Evolutionary conservation across 1,140 invertebrate species (phyloP).

Genomic region (Capitella teleta): DNA sequence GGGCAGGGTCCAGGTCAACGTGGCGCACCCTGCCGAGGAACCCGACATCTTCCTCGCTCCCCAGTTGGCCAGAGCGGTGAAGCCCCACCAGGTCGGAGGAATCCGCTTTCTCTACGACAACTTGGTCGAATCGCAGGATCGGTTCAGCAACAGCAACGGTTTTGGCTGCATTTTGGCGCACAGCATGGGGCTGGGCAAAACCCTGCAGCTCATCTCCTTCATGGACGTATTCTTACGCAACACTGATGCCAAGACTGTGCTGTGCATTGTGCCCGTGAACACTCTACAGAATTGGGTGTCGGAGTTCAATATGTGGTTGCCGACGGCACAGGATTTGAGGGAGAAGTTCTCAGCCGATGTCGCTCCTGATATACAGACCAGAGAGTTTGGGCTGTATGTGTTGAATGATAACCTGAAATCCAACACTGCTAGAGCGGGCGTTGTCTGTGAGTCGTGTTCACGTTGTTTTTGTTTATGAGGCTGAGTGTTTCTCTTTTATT

Average conservation of each 20-base stretch:
- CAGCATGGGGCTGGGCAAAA: conserved; percentile 99
- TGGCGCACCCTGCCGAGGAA: conserved; percentile 86
- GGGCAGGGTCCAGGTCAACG: conserved; percentile 85
- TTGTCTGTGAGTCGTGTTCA: conserved; percentile 43
- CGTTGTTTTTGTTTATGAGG: background rate
- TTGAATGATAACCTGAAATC: conserved; percentile 92
- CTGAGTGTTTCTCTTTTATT: background rate
- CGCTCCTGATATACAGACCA: conserved; percentile 39
- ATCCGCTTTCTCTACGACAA: conserved; percentile 94
- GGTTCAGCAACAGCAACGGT: conserved; percentile 77
- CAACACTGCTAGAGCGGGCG: conserved; percentile 65
- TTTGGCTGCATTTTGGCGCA: conserved; percentile 97
- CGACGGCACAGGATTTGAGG: background rate
- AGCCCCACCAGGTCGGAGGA: conserved; percentile 95
- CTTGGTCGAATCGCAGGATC: conserved; percentile 79
- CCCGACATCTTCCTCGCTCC: conserved; percentile 86
- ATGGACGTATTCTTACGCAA: conserved; percentile 88
- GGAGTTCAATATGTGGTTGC: conserved; percentile 95
- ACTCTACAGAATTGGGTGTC: conserved; percentile 96
- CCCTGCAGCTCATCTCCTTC: conserved; percentile 78
- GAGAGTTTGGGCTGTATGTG: conserved; percentile 78
- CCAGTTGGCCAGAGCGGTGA: conserved; percentile 82
- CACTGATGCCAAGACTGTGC: conserved; percentile 73
- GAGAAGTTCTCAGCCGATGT: background rate
- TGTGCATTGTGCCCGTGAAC: conserved; percentile 98